phyloP scores from a whole-genome alignment of 1,140 invertebrate species.

The Drosophila ananassae region DNA sequence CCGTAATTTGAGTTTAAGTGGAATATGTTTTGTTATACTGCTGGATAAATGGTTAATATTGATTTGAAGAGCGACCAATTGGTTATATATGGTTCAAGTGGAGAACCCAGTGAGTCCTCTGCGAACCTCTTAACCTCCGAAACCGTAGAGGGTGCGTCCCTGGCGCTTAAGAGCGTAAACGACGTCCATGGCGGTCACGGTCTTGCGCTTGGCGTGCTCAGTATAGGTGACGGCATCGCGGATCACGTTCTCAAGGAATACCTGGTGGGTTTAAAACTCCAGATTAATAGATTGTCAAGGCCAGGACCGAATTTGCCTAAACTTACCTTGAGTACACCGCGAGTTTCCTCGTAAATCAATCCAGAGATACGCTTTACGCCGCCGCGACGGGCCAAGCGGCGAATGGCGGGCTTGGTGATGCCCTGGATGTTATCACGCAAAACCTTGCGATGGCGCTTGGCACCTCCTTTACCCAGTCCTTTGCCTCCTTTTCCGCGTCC shows the following conservation, averaged over 20 bases:
- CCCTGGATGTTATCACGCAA: slow-evolving; percentile 91
- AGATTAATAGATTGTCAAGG: slow-evolving; percentile 17
- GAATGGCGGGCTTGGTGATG: slow-evolving; percentile 85
- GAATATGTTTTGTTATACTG: not conserved
- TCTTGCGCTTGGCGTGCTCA: slow-evolving; percentile 93
- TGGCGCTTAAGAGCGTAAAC: slow-evolving; percentile 94
- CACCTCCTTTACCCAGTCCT: slow-evolving; percentile 88
- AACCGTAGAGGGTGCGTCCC: slow-evolving; percentile 89
- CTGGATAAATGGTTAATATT: not conserved
- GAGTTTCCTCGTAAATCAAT: slow-evolving; percentile 90
- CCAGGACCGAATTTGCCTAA: not conserved
- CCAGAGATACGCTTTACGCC: slow-evolving; percentile 91
- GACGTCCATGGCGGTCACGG: slow-evolving; percentile 94
- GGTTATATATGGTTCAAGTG: slow-evolving; percentile 30
- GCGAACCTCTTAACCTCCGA: slow-evolving; percentile 85
- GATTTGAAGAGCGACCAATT: not conserved
- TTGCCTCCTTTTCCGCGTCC: slow-evolving; percentile 89
- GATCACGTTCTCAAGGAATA: slow-evolving; percentile 93
- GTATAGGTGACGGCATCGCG: slow-evolving; percentile 93
- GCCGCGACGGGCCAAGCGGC: slow-evolving; percentile 88
- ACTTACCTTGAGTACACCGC: slow-evolving; percentile 90
- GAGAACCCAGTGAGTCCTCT: not conserved
- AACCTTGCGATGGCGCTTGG: slow-evolving; percentile 89
- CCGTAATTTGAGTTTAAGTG: not conserved
- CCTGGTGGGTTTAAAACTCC: slow-evolving; percentile 86